Conservation (phyloP, 2,888 invertebrate species). For the Sinopyrophorus schimmeli region DNA sequence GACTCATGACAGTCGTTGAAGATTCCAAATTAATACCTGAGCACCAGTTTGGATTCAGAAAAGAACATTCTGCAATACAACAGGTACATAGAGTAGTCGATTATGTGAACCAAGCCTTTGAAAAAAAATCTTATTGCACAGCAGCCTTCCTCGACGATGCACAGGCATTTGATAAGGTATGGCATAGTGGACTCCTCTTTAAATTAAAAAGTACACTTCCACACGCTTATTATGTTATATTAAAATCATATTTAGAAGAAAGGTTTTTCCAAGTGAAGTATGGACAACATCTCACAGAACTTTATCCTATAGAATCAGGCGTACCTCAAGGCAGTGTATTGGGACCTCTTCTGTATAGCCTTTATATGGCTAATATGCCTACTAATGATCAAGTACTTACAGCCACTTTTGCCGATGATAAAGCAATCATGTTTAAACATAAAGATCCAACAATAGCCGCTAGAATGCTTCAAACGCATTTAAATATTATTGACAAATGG, state of each 20-base stretch:
- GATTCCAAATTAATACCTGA: no score
- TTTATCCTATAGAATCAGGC: slow-evolving; percentile 27
- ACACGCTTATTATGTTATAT: background rate
- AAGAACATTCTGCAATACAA: no score
- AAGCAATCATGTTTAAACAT: slow-evolving; percentile 17
- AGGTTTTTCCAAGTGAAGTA: slow-evolving; percentile 5
- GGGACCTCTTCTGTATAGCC: slow-evolving; percentile 28
- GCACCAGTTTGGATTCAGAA: no score
- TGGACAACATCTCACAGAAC: slow-evolving; percentile 8
- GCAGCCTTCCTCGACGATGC: slow-evolving; percentile 33
- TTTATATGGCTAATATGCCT: slow-evolving; percentile 33
- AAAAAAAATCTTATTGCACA: background rate
- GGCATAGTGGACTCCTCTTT: background rate
- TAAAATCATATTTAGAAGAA: slow-evolving; percentile 1
- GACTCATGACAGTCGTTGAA: slow-evolving; percentile 18
- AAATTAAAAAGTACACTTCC: background rate
- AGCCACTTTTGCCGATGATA: slow-evolving; percentile 24
- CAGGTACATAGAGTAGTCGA: background rate
- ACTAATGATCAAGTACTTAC: slow-evolving; percentile 25
- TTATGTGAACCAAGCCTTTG: background rate
- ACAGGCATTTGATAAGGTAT: background rate
- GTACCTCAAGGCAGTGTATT: slow-evolving; percentile 36
- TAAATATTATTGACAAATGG: slow-evolving; percentile 5
- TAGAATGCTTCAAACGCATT: slow-evolving; percentile 27
- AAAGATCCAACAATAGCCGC: slow-evolving; percentile 29